Conservation (phyloP, 1,140 invertebrate species). For the Dicyema japonicum region DNA sequence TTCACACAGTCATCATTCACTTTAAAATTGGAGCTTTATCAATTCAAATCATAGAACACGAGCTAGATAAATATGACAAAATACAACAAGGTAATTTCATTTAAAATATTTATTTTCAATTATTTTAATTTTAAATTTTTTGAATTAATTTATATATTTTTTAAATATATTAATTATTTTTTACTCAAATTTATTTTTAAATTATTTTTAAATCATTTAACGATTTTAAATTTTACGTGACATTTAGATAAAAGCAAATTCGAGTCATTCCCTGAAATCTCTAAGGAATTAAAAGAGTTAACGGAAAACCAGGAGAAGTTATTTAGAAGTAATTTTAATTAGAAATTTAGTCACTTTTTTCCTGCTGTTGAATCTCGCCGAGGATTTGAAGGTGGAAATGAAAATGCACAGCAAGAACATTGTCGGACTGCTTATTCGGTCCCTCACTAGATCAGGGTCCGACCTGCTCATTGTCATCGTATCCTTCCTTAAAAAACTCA, state of each 20-base stretch:
- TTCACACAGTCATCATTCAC: conserved; percentile 57
- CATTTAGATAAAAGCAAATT: too few relatives aligned
- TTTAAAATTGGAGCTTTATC: conserved; percentile 31
- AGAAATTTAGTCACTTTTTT: conserved; percentile 32
- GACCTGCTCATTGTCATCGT: conserved; percentile 55
- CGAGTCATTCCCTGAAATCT: conserved; percentile 42
- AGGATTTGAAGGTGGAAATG: conserved; percentile 58
- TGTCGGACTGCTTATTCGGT: conserved; percentile 47
- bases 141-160: neutral
- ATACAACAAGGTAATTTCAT: too few relatives aligned
- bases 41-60: conserved; percentile 73
- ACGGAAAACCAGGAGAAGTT: conserved; percentile 67
- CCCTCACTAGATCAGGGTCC: conserved; percentile 42
- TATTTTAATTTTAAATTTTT: neutral
- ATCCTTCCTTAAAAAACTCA: conserved; percentile 70
- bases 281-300: conserved; percentile 36
- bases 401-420: conserved; percentile 84
- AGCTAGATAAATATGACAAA: conserved; percentile 52
- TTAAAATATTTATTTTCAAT: neutral
- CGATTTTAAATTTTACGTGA: neutral
- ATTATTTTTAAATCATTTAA: neutral
- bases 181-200: neutral
- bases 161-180: neutral
- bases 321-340: conserved; percentile 26
- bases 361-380: conserved; percentile 61